These are phyloP conservation scores for Gopherus evgoodei DNA, from an alignment of 2,113 vertebrate genomes.

Conservation along the genomic window DNA sequence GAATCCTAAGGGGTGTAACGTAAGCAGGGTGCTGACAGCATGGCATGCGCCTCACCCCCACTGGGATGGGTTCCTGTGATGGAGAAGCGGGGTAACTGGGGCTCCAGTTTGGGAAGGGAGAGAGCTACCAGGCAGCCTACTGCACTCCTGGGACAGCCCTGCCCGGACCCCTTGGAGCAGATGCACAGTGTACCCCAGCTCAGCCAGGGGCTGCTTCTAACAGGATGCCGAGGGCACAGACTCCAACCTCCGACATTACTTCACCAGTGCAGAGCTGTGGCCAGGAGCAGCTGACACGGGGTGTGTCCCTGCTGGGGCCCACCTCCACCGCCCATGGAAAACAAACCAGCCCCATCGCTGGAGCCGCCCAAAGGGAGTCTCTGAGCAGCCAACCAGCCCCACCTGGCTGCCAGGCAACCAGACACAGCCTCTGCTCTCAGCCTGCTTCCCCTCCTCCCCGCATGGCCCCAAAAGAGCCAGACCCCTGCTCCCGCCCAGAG, in stretches of 20 bases:
- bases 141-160: not conserved
- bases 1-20: not conserved
- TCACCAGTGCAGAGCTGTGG: not conserved
- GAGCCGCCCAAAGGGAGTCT: accelerated
- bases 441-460: not conserved
- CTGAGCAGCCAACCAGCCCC: not conserved
- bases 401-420: not conserved
- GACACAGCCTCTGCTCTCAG: not conserved
- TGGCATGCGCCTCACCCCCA: not conserved
- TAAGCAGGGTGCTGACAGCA: not conserved
- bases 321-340: not conserved
- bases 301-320: not conserved
- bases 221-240: not conserved
- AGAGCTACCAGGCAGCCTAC: not conserved
- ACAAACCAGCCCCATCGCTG: not conserved
- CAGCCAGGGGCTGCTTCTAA: not conserved
- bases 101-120: not conserved
- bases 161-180: not conserved
- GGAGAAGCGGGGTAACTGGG: not conserved
- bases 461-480: not conserved
- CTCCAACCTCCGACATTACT: not conserved
- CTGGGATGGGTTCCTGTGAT: too few relatives aligned
- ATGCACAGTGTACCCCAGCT: not conserved
- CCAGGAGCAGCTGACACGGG: not conserved
- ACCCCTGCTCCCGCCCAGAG: not conserved